phyloP scores from a whole-genome alignment of 2,888 invertebrate genomes.

The Baronia brevicornis region DNA sequence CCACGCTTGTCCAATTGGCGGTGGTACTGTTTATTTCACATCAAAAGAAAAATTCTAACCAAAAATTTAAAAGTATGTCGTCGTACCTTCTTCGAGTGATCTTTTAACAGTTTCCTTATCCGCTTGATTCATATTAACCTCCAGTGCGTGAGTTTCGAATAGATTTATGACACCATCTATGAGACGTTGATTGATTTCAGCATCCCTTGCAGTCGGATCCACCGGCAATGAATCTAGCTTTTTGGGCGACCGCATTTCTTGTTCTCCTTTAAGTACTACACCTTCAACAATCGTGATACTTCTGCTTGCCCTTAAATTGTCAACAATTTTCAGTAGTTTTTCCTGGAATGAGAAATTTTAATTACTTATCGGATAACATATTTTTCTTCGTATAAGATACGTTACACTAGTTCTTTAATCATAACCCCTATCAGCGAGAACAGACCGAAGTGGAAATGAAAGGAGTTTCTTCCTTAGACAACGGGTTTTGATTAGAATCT shows the following conservation, averaged over 20 bases:
- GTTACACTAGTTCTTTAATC: no score
- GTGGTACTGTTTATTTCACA: no score
- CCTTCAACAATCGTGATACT: slow-evolving; percentile 78
- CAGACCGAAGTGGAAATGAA: slow-evolving; percentile 7
- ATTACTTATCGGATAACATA: no score
- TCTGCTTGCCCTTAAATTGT: slow-evolving; percentile 60
- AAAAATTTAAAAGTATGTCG: no score
- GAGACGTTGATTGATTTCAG: slow-evolving; percentile 82
- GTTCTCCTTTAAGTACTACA: slow-evolving; percentile 75
- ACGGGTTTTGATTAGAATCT: no score
- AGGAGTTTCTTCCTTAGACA: not conserved
- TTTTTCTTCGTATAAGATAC: no score
- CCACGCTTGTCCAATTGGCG: no score
- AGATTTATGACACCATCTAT: slow-evolving; percentile 84
- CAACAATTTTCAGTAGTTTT: slow-evolving; percentile 81
- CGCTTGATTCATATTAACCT: slow-evolving; percentile 85
- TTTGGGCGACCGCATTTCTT: slow-evolving; percentile 60
- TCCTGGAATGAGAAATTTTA: slow-evolving; percentile 68
- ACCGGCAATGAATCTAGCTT: slow-evolving; percentile 81
- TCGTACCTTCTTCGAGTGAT: slow-evolving; percentile 87
- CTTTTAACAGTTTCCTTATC: slow-evolving; percentile 83
- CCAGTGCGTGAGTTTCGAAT: slow-evolving; percentile 85
- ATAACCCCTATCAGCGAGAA: not conserved
- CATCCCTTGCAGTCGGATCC: slow-evolving; percentile 83
- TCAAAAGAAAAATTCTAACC: no score